Evolutionary conservation across 2,797 vertebrate species (phyloP).

Genomic region (Scolopax bukidnonensis): DNA sequence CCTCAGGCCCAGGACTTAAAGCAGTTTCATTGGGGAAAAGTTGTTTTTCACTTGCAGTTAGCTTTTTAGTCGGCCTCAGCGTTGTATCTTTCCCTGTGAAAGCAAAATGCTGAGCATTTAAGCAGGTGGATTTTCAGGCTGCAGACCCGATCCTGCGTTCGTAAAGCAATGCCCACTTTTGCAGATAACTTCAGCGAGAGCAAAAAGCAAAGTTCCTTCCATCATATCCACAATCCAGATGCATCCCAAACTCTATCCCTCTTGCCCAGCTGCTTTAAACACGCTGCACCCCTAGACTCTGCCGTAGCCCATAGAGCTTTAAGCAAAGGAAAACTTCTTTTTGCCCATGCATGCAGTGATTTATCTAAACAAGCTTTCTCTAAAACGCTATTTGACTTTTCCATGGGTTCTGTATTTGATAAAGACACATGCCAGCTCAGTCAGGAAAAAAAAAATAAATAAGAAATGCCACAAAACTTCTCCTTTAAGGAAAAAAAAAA

Average conservation of each 20-base stretch:
- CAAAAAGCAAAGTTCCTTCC: background rate
- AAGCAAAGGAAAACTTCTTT: background rate
- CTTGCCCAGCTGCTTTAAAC: background rate
- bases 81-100: background rate
- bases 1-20: background rate
- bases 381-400: conserved; percentile 43
- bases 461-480: conserved; percentile 72
- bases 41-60: background rate
- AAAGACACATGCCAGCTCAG: conserved; percentile 56
- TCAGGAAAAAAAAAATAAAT: conserved; percentile 61
- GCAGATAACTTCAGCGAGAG: background rate
- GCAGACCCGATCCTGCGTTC: background rate
- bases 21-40: background rate
- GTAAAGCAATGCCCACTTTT: background rate
- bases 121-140: conserved; percentile 46
- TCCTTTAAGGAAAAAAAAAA: conserved; percentile 68
- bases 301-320: background rate
- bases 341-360: background rate
- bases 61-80: background rate
- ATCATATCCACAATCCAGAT: background rate
- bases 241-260: background rate
- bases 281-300: background rate
- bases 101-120: background rate
- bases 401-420: conserved; percentile 54
- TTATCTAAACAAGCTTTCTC: conserved; percentile 50